A percentile compares a stretch with the other conserved stretches of the same genome.
Conservation (phyloP, 2,888 invertebrate genomes). For the Scaeva pyrastri region DNA sequence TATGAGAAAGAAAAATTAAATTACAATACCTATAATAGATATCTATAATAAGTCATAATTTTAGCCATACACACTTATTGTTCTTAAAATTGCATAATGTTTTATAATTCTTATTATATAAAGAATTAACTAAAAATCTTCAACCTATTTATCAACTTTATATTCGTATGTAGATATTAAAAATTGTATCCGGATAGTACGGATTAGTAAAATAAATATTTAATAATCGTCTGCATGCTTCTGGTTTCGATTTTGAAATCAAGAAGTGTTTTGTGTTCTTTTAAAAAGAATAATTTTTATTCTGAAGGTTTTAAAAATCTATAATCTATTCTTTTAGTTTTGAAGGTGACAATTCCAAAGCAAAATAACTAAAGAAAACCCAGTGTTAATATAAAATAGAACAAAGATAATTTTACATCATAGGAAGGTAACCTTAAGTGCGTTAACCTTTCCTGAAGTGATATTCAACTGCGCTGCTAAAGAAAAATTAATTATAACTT, state of each 20-base stretch:
- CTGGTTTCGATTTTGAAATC: not conserved
- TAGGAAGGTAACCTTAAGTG: too few species aligned
- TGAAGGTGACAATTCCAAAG: too few species aligned
- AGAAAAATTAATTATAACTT: too few species aligned
- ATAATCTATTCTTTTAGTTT: too few species aligned
- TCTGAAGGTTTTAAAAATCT: too few species aligned
- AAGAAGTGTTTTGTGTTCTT: too few species aligned
- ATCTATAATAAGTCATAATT: not conserved
- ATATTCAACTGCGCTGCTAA: too few species aligned
- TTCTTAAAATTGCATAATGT: not conserved
- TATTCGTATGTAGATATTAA: not conserved
- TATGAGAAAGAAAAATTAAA: not conserved
- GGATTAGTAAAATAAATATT: not conserved
- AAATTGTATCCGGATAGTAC: not conserved
- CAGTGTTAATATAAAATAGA: too few species aligned
- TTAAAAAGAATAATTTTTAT: too few species aligned
- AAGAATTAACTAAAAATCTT: not conserved
- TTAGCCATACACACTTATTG: not conserved
- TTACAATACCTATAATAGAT: not conserved
- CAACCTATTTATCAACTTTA: not conserved
- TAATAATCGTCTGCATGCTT: not conserved
- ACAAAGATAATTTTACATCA: too few species aligned
- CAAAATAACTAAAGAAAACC: too few species aligned
- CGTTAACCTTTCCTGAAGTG: too few species aligned
- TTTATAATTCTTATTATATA: not conserved